Evolutionary conservation across 2,113 vertebrate genomes (phyloP).

Genomic region (Bubalus kerabau): DNA sequence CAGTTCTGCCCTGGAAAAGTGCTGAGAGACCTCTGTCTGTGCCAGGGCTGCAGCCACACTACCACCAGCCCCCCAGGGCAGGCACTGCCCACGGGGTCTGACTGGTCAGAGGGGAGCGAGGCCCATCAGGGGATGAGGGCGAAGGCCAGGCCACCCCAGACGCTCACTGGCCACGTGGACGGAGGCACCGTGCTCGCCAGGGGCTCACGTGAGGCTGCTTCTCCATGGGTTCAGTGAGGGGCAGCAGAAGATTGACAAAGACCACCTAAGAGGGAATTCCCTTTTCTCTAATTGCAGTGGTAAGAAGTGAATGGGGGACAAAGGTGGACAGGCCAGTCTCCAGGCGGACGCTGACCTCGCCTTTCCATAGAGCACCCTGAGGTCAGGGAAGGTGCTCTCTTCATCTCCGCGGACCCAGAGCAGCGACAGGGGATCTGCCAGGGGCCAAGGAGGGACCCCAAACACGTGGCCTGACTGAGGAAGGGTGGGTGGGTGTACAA

Average conservation of each 20-base stretch:
- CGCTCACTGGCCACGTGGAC: not conserved
- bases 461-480: not conserved
- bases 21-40: not conserved
- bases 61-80: not conserved
- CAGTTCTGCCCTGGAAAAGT: not conserved
- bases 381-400: not conserved
- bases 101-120: not conserved
- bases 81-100: not conserved
- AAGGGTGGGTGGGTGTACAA: rapidly evolving
- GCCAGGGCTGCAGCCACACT: not conserved
- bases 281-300: not conserved
- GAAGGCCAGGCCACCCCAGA: not conserved
- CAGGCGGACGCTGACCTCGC: not conserved
- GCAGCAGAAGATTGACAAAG: not conserved
- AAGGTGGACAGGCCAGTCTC: not conserved
- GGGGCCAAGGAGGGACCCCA: not conserved
- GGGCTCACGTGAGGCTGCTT: not conserved
- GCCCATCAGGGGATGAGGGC: not conserved
- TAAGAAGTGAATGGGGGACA: not conserved
- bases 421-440: not conserved
- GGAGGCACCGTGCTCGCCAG: rapidly evolving
- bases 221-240: not conserved
- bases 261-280: not conserved
- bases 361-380: not conserved
- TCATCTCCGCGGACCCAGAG: not conserved